A percentile compares a stretch with the other conserved stretches of the same genome.
Conservation (phyloP, 2,797 vertebrate genomes). For the Ibycter americanus region DNA sequence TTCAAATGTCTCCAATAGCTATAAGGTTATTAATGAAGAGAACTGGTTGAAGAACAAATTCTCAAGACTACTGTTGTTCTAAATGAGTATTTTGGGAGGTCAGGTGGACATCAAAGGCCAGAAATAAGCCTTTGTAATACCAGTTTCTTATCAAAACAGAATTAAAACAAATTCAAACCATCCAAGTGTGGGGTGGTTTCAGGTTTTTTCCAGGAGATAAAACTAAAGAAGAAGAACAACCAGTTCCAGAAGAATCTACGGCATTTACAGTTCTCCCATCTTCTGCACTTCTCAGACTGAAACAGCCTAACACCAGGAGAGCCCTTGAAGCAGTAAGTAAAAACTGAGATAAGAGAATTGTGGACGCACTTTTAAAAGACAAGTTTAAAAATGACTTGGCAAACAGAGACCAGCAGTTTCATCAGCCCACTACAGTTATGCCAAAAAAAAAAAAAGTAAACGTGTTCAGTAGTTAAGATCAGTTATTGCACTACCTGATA, state of each 20-base stretch:
- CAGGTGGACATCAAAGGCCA: neutral
- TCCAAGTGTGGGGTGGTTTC: neutral
- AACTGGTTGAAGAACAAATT: neutral
- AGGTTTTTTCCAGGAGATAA: rapidly evolving
- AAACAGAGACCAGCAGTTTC: neutral
- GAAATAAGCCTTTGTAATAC: neutral
- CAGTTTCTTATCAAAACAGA: neutral
- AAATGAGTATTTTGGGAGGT: neutral
- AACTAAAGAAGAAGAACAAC: neutral
- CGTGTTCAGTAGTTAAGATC: neutral
- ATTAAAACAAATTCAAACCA: neutral
- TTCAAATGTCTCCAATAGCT: neutral
- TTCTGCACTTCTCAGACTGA: neutral
- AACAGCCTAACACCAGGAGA: neutral
- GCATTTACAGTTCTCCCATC: neutral
- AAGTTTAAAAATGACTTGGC: neutral
- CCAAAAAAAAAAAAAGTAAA: neutral
- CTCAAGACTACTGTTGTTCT: neutral
- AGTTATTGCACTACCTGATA: neutral
- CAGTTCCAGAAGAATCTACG: neutral
- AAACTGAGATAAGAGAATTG: neutral
- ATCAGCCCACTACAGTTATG: neutral
- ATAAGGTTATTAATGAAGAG: neutral
- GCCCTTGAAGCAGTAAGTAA: neutral
- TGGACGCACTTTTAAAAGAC: neutral